Conservation (phyloP, 2,888 invertebrate genomes). For the Caprella mutica region DNA sequence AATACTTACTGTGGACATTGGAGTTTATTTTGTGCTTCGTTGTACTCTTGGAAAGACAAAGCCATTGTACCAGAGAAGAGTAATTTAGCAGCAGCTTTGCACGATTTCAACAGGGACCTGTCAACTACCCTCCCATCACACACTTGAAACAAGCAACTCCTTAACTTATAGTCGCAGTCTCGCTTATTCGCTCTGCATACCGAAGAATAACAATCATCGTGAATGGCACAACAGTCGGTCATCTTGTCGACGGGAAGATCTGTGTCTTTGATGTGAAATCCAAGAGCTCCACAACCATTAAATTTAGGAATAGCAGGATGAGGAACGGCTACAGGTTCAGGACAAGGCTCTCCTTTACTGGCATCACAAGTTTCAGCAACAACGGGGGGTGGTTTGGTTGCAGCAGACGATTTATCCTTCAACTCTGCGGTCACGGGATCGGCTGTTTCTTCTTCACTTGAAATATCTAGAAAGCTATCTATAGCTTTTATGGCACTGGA, state of each 20-base stretch:
- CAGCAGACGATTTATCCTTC: background rate
- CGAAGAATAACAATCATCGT: slow-evolving; percentile 81
- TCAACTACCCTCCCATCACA: slow-evolving; percentile 46
- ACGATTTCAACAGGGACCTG: slow-evolving; percentile 40
- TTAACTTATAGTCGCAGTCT: slow-evolving; percentile 74
- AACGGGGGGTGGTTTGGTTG: background rate
- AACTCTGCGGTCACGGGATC: background rate
- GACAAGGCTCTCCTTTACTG: no score
- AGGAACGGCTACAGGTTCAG: background rate
- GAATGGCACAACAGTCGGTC: slow-evolving; percentile 72
- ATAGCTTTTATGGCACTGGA: slow-evolving; percentile 33
- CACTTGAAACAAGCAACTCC: slow-evolving; percentile 66
- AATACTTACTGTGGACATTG: slow-evolving; percentile 13
- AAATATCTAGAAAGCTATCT: slow-evolving; percentile 22
- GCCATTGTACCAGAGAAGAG: slow-evolving; percentile 73
- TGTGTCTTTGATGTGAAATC: slow-evolving; percentile 42
- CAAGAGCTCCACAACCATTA: slow-evolving; percentile 31
- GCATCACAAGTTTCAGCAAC: slow-evolving; percentile 3
- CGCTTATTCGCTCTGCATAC: slow-evolving; percentile 68
- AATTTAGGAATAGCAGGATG: slow-evolving; percentile 14
- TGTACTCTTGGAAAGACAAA: slow-evolving; percentile 72
- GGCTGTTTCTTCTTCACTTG: slow-evolving; percentile 7
- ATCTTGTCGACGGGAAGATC: slow-evolving; percentile 66
- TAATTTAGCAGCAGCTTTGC: slow-evolving; percentile 73
- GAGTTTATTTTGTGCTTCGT: slow-evolving; percentile 61